phyloP scores from a whole-genome alignment of 2,888 invertebrate species.

The Drosophila kanekoi region DNA sequence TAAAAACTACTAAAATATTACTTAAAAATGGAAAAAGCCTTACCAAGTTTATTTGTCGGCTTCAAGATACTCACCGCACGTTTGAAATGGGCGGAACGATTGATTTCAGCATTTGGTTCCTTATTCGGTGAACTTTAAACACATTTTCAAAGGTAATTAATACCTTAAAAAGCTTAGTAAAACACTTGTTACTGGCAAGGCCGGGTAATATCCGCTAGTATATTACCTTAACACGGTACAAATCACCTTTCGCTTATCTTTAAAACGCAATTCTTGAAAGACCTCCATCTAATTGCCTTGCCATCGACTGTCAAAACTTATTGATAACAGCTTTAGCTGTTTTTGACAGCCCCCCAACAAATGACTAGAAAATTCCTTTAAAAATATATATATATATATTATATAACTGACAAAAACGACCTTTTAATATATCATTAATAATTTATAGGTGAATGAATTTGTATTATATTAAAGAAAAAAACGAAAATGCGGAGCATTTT shows the following conservation, averaged over 20 bases:
- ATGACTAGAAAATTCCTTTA: conserved; percentile 18
- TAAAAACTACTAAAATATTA: not conserved
- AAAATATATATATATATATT: conserved; percentile 16
- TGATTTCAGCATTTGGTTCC: too few relatives aligned
- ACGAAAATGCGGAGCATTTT: conserved; percentile 45
- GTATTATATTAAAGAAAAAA: conserved; percentile 6
- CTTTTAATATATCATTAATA: conserved; percentile 74
- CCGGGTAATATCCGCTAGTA: not conserved
- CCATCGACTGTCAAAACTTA: conserved; percentile 36
- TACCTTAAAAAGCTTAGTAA: too few relatives aligned
- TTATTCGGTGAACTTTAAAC: too few relatives aligned
- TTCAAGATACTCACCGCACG: too few relatives aligned
- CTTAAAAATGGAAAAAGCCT: not conserved
- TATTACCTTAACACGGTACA: not conserved
- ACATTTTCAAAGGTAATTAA: too few relatives aligned
- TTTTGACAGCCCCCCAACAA: conserved; percentile 48
- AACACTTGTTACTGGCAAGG: too few relatives aligned
- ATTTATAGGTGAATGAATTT: conserved; percentile 67
- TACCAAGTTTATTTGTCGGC: too few relatives aligned
- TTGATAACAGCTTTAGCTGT: conserved; percentile 34
- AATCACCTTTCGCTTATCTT: not conserved
- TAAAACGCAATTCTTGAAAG: conserved; percentile 1
- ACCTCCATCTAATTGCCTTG: conserved; percentile 38
- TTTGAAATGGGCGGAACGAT: too few relatives aligned
- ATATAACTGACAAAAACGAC: conserved; percentile 1